These are phyloP conservation scores for Aurelia coerulea DNA, from an alignment of 30 jellyfish, hydroid and myxozoan species.

Conservation along the genomic window DNA sequence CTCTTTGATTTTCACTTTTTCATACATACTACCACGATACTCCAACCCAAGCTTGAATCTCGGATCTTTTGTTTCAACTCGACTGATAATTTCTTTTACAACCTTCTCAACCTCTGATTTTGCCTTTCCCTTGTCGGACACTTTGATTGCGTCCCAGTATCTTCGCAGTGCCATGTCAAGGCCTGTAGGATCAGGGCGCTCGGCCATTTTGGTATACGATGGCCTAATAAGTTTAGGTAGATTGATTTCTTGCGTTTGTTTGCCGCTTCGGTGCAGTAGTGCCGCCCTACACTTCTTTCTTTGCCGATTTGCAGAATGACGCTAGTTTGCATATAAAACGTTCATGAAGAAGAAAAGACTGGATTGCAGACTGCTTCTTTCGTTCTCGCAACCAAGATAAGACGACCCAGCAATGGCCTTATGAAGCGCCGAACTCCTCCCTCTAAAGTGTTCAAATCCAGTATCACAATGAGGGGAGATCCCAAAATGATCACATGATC, in stretches of 20 bases:
- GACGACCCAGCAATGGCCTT: too few species aligned
- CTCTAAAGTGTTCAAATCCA: too few species aligned
- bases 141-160: slow-evolving; percentile 27
- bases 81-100: slow-evolving; percentile 21
- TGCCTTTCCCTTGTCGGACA: slow-evolving; percentile 9
- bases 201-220: not conserved
- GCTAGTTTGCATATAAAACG: too few species aligned
- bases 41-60: slow-evolving; percentile 61
- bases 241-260: not conserved
- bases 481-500: too few species aligned
- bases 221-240: too few species aligned
- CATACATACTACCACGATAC: slow-evolving; percentile 68
- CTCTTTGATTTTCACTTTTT: slow-evolving; percentile 51
- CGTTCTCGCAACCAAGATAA: too few species aligned
- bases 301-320: too few species aligned
- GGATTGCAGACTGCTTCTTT: too few species aligned
- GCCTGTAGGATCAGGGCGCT: not conserved
- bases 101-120: slow-evolving; percentile 11
- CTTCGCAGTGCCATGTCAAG: slow-evolving; percentile 6
- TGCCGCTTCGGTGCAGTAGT: not conserved
- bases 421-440: too few species aligned
- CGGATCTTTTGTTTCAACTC: slow-evolving; percentile 40
- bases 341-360: too few species aligned
- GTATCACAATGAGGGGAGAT: too few species aligned
- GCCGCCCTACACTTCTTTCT: not conserved